Percentiles rank a stretch among this genome's conserved stretches.
These are phyloP conservation scores for Geococcyx californianus DNA, from an alignment of 2,113 vertebrate species.

Conservation along the genomic window DNA sequence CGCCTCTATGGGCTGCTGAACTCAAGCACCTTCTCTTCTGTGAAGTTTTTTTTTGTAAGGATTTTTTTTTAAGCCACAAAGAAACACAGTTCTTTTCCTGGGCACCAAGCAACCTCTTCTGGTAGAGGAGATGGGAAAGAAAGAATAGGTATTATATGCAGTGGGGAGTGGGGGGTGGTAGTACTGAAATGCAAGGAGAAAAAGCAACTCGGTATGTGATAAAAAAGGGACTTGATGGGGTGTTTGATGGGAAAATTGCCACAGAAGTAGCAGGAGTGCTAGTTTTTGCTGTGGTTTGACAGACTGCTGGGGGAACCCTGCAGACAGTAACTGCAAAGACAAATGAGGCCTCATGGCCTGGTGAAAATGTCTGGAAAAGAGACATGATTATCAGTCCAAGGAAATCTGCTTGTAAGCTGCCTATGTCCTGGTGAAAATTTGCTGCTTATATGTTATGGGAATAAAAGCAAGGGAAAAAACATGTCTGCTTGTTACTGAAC, in stretches of 20 bases:
- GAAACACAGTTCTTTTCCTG: neutral
- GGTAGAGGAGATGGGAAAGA: neutral
- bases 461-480: neutral
- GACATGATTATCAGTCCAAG: neutral
- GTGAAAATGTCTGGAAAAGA: neutral
- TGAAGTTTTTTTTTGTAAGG: constrained; percentile 18
- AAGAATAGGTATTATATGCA: neutral
- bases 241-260: neutral
- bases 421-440: neutral
- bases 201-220: neutral
- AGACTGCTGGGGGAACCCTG: neutral
- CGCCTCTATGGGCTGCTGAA: neutral
- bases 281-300: neutral
- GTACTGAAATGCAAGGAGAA: neutral
- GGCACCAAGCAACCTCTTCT: neutral
- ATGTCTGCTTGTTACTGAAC: neutral
- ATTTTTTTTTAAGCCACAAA: constrained; percentile 20
- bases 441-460: neutral
- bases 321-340: neutral
- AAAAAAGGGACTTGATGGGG: neutral
- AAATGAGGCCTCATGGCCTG: neutral
- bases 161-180: neutral
- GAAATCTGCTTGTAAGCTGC: neutral
- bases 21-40: constrained; percentile 1
- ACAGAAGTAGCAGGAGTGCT: neutral